Conservation (phyloP, 1,140 invertebrate genomes). For the Stegodyphus dumicola region DNA sequence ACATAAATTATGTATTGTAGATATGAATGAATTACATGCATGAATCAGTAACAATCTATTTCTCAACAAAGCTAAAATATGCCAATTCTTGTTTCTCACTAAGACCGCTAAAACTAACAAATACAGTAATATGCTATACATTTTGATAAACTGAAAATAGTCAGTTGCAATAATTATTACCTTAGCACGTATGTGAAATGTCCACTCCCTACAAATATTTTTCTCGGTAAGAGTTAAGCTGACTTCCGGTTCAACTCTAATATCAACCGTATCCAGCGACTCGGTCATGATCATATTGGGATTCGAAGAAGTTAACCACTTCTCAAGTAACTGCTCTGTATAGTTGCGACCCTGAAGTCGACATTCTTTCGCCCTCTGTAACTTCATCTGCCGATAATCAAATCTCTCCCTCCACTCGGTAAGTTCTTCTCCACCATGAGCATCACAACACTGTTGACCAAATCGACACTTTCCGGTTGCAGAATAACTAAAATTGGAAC, state of each 20-base stretch:
- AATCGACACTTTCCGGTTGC: slow-evolving; percentile 73
- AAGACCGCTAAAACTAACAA: not conserved
- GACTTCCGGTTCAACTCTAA: slow-evolving; percentile 74
- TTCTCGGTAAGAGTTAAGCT: slow-evolving; percentile 77
- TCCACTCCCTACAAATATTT: slow-evolving; percentile 76
- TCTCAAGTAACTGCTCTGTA: slow-evolving; percentile 77
- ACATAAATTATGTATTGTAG: no score
- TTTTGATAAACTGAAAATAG: not conserved
- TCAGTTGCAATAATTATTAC: slow-evolving; percentile 20
- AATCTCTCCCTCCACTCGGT: slow-evolving; percentile 81
- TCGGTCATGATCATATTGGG: slow-evolving; percentile 74
- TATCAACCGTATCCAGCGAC: slow-evolving; percentile 73
- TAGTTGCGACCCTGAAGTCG: slow-evolving; percentile 77
- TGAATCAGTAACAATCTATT: no score
- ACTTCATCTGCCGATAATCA: slow-evolving; percentile 73
- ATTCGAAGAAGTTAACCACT: slow-evolving; percentile 72
- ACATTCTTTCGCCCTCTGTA: slow-evolving; percentile 77
- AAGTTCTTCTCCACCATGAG: slow-evolving; percentile 79
- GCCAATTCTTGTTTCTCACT: not conserved
- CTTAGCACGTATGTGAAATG: slow-evolving; percentile 72
- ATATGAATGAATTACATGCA: no score
- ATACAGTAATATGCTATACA: not conserved
- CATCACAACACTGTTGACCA: slow-evolving; percentile 80
- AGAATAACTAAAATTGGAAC: slow-evolving; percentile 4
- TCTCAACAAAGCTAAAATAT: not conserved